Base-by-base conservation (phyloP, 2,113 vertebrate species). In the Tonatia bakeri region DNA sequence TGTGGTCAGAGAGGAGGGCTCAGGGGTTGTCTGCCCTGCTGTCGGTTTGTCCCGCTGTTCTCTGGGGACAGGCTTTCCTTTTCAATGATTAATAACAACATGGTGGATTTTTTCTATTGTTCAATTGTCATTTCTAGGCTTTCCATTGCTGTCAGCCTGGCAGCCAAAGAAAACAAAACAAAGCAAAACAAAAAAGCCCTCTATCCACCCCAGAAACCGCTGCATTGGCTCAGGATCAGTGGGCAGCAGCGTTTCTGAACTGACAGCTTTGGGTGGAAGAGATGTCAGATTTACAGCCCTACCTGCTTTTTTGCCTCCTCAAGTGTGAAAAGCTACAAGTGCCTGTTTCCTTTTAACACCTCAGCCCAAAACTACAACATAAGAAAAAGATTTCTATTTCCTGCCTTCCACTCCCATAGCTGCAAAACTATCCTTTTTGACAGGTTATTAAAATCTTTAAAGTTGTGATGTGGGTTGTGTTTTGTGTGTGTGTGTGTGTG, bases 311-410 rank as follows among this genome's bases (percentile, higher is more conserved):
- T 82, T 83, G 87, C 50, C 79, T 97, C 87, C 88, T 87, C 87
- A 86, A 28, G 97, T 82, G 81, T 77, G 93, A 92, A 92, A 47
- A 91, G 59, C 64, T 80, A 84, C 52, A 91, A 96, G 61, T 3
- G 90, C 83, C 89, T 95, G 47, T 92, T 98, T 97, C 83, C 52
- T 97, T 83, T 94, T 70, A 87, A 88, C 88, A 95, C 84, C 72
- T 33, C 47, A 83, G 95, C 75, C 80, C 33, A 31, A 40, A 93
- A 59, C 38, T 36, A 24, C 7, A 84, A 31, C 90, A 59, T 80
- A 72, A 87, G 85, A 67, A 75, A 96, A 94, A 69, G 47, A 92
- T 82, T 97, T 97, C 88, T 87, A 82, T 8, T 94, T 96, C 95
- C 87, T 96, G 97, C 89, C 88, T 96, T 84, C 45, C 12, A n/a